These are phyloP conservation scores for Euschistus heros DNA, from an alignment of 1,140 invertebrate species.

Conservation along the genomic window DNA sequence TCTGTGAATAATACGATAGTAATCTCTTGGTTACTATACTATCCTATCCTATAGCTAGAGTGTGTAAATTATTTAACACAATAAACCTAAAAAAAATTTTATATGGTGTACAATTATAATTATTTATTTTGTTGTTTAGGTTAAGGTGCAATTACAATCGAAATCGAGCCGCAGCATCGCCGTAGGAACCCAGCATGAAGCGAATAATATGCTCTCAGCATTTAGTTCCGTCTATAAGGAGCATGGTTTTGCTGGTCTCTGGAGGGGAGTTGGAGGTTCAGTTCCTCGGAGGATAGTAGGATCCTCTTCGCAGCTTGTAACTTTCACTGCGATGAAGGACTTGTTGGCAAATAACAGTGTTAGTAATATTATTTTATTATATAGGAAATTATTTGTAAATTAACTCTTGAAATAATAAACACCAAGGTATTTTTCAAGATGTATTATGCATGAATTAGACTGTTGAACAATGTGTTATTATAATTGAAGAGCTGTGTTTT, in stretches of 20 bases:
- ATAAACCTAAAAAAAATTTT: too few relatives aligned
- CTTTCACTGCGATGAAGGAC: constrained; percentile 58
- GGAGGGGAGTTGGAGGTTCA: constrained; percentile 61
- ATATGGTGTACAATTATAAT: too few relatives aligned
- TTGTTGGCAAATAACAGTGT: constrained; percentile 44
- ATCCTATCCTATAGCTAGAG: too few relatives aligned
- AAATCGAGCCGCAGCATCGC: constrained; percentile 64
- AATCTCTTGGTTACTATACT: too few relatives aligned
- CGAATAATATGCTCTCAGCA: constrained; percentile 55
- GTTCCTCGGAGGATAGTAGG: constrained; percentile 72
- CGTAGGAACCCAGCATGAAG: constrained; percentile 76
- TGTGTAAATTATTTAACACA: too few relatives aligned
- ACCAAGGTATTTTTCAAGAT: background rate
- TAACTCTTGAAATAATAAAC: background rate
- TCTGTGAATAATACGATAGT: too few relatives aligned
- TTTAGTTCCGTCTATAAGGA: constrained; percentile 54
- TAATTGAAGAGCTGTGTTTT: too few relatives aligned
- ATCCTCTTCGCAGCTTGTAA: constrained; percentile 72
- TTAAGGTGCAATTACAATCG: constrained; percentile 84
- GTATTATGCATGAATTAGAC: background rate
- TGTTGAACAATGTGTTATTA: too few relatives aligned
- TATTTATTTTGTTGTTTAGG: constrained; percentile 36
- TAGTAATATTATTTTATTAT: constrained; percentile 25
- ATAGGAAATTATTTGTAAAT: background rate
- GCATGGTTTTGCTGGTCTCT: constrained; percentile 58